Percentiles rank a stretch among this genome's conserved stretches.
Evolutionary conservation across 2,113 vertebrate species (phyloP).

Genomic region (Eira barbara): DNA sequence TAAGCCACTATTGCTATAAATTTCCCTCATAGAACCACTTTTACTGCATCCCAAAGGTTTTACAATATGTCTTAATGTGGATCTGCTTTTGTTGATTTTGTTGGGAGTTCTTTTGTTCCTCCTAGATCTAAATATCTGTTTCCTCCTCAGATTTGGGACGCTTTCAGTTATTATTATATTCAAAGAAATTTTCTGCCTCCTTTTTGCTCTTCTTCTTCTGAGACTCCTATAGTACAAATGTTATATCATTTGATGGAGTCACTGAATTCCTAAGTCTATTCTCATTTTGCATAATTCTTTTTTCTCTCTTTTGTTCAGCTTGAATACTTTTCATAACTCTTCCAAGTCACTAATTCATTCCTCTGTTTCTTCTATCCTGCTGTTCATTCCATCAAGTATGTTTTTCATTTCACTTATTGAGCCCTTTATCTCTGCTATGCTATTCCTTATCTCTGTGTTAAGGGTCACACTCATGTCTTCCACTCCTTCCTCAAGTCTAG

Average conservation of each 20-base stretch:
- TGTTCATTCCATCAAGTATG: neutral
- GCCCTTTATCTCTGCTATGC: neutral
- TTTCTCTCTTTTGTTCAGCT: neutral
- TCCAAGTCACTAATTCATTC: neutral
- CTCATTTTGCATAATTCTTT: neutral
- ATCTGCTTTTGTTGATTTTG: neutral
- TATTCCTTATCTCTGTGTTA: neutral
- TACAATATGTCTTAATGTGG: neutral
- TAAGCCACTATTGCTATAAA: no score
- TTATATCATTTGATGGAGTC: neutral
- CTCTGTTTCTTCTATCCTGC: neutral
- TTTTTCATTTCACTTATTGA: neutral
- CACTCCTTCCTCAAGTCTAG: neutral
- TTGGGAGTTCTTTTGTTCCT: neutral
- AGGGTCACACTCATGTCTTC: neutral
- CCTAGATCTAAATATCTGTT: neutral
- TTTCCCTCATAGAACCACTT: no score
- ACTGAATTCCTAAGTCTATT: neutral
- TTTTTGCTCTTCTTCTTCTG: neutral
- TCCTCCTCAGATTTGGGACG: neutral
- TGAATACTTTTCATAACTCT: neutral
- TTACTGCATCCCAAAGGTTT: no score
- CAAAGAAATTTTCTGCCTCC: neutral
- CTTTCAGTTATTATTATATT: neutral
- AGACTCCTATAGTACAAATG: neutral